phyloP scores from a whole-genome alignment of 2,888 invertebrate genomes.

The Cabera pusaria region DNA sequence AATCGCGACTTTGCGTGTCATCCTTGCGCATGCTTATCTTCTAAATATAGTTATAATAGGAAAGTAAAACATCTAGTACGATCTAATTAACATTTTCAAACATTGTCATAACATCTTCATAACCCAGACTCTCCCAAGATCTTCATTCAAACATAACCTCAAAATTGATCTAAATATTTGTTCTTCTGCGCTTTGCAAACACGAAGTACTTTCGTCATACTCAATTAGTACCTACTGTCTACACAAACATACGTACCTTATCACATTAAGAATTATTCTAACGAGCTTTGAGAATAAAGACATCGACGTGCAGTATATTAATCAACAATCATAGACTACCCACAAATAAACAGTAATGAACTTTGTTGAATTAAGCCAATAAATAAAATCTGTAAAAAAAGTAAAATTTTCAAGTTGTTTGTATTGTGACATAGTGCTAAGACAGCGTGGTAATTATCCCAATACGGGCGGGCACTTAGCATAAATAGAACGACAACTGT shows the following conservation, averaged over 20 bases:
- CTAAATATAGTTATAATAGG: too few relatives aligned
- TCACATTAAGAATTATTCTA: conserved; percentile 4
- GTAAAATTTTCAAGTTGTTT: too few relatives aligned
- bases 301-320: too few relatives aligned
- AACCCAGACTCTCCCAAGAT: conserved; percentile 24
- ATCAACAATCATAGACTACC: not conserved
- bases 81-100: conserved; percentile 20
- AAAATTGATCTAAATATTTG: conserved; percentile 27
- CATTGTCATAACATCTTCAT: conserved; percentile 20
- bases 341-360: not conserved
- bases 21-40: too few relatives aligned
- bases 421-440: conserved; percentile 4
- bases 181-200: conserved; percentile 9
- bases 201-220: conserved; percentile 9
- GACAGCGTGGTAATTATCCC: conserved; percentile 3
- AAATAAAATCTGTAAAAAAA: too few relatives aligned
- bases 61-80: too few relatives aligned
- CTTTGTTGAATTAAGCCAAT: not conserved
- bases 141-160: conserved; percentile 28
- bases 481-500: conserved; percentile 34
- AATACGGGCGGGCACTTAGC: conserved; percentile 26
- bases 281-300: too few relatives aligned
- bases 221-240: conserved; percentile 14
- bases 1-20: too few relatives aligned
- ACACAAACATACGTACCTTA: conserved; percentile 7